Base-by-base conservation (phyloP, 2,888 invertebrate species). In the Eupithecia pulchellata region DNA sequence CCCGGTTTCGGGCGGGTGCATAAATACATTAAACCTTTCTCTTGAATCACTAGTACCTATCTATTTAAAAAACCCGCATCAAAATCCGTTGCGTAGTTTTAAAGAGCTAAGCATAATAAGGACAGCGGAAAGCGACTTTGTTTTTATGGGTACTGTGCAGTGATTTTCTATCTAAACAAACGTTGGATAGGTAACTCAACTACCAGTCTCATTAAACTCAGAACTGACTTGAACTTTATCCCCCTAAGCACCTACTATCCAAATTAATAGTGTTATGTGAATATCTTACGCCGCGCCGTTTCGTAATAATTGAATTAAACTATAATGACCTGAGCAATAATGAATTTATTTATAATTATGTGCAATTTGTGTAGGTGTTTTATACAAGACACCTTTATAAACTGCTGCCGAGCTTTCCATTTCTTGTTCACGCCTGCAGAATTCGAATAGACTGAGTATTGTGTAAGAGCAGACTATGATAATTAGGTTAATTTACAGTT, bases 231-330 rank as follows among this genome's bases (percentile, higher is more conserved):
- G 9, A 20, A 9, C 9, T 47, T 20, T 20, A 3, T 20, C 2
- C 20, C 0, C n/a, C 20, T 1, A n/a, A n/a, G n/a, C n/a, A n/a
- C n/a, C n/a, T n/a, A n/a, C 9, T 47, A 20, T 11, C 52, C 20
- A 52, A 52, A 52, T 52, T 11, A 47, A 20, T 70, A 75, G 63
- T 68, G 27, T 64, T 42, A 68, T 70, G n/a, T n/a, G 67, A 27
- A 67, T 60, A 64, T 52, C 60, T 17, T 65, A 25, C 68, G 39
- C 64, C 14, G 71, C 73, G 36, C 65, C 14, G 69, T 74, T 77
- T 65, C 66, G 65, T 73, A 75, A 73, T 66, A 72, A 77, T 74
- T 52, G 11, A 52, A 20, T 75, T 68, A 73, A 74, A 77, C 74
- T 32, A 68, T 72, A 71, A 74, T 71, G 75, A 75, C 72, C 71